A percentile compares a stretch with the other conserved stretches of the same genome.
Conservation (phyloP, 2,113 vertebrate genomes). For the Hymenochirus boettgeri region DNA sequence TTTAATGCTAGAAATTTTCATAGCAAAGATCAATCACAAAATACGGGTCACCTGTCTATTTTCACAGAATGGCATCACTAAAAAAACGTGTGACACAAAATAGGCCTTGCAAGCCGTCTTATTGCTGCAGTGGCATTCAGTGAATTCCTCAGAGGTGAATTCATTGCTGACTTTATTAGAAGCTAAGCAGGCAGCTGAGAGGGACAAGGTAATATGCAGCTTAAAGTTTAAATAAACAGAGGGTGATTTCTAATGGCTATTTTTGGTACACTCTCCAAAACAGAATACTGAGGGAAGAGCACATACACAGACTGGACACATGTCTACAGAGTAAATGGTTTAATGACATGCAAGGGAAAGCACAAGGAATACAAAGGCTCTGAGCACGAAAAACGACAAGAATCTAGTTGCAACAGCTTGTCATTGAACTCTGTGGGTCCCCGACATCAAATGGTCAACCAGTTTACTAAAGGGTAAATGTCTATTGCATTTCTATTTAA, state of each 20-base stretch:
- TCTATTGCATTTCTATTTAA: too few species aligned
- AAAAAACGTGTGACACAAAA: conserved; percentile 7
- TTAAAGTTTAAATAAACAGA: neutral
- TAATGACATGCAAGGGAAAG: conserved; percentile 17
- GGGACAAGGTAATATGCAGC: neutral
- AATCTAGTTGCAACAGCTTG: too few species aligned
- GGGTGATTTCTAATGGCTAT: neutral
- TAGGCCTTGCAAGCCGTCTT: conserved; percentile 19
- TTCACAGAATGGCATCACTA: conserved; percentile 1
- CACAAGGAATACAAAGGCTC: neutral
- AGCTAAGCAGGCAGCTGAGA: conserved; percentile 22
- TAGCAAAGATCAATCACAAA: neutral
- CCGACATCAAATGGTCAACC: too few species aligned
- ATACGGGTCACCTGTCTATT: conserved; percentile 1
- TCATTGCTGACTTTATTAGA: conserved; percentile 29
- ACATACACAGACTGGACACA: conserved; percentile 7
- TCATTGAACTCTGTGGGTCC: too few species aligned
- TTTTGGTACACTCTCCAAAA: conserved; percentile 2
- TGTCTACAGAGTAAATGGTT: conserved; percentile 4
- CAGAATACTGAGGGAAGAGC: too few species aligned
- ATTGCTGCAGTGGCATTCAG: conserved; percentile 19
- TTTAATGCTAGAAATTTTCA: neutral
- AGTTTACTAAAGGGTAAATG: too few species aligned
- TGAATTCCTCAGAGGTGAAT: conserved; percentile 10
- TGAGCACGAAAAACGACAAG: too few species aligned